phyloP scores from a whole-genome alignment of 1,140 invertebrate species.

The Zaprionus lachaisei region DNA sequence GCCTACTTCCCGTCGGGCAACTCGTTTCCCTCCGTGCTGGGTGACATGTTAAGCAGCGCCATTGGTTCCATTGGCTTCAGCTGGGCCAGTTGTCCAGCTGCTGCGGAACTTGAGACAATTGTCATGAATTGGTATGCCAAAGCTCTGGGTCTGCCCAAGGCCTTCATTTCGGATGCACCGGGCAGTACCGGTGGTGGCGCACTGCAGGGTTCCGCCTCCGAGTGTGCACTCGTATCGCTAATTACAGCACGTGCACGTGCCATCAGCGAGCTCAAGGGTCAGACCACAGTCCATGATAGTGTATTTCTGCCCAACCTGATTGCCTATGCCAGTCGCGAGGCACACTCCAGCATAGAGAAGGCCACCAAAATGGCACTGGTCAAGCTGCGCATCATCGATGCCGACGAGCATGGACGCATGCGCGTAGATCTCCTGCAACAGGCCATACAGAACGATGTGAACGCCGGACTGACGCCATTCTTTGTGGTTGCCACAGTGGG shows the following conservation, averaged over 20 bases:
- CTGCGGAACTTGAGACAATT: slow-evolving; percentile 93
- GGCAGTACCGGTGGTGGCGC: slow-evolving; percentile 90
- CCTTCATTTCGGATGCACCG: slow-evolving; percentile 86
- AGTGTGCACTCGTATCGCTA: slow-evolving; percentile 94
- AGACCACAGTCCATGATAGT: slow-evolving; percentile 86
- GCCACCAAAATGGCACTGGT: slow-evolving; percentile 96
- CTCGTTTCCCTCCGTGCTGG: slow-evolving; percentile 96
- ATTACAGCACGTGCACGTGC: slow-evolving; percentile 91
- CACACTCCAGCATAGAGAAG: slow-evolving; percentile 97
- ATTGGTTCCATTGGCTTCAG: slow-evolving; percentile 98
- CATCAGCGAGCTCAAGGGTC: slow-evolving; percentile 88
- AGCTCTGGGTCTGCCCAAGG: slow-evolving; percentile 86
- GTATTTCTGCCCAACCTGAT: slow-evolving; percentile 94
- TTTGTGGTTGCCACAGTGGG: slow-evolving; percentile 93
- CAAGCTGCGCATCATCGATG: slow-evolving; percentile 94
- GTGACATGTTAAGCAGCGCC: slow-evolving; percentile 96
- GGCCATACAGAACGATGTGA: slow-evolving; percentile 91
- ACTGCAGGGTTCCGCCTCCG: slow-evolving; percentile 92
- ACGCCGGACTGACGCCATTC: slow-evolving; percentile 93
- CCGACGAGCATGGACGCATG: slow-evolving; percentile 92
- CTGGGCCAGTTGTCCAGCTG: slow-evolving; percentile 94
- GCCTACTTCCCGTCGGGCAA: slow-evolving; percentile 98
- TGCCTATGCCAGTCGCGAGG: slow-evolving; percentile 91
- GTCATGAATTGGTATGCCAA: slow-evolving; percentile 89
- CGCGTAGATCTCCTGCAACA: slow-evolving; percentile 89